Evolutionary conservation across 2,113 vertebrate genomes (phyloP).

Genomic region (Hippocampus comes): DNA sequence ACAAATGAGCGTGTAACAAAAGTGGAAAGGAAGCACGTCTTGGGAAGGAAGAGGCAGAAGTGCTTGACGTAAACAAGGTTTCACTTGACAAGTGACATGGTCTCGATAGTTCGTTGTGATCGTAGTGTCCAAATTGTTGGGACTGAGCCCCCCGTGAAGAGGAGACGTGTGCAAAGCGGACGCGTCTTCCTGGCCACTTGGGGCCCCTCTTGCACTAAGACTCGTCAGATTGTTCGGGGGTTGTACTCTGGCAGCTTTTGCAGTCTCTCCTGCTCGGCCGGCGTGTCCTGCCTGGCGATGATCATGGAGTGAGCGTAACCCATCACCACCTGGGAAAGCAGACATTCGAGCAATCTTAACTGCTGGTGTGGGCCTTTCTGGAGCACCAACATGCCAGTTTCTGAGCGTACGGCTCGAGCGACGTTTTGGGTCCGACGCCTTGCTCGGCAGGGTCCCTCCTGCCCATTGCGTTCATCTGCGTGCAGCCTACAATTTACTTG

Average conservation of each 20-base stretch:
- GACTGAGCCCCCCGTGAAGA: slow-evolving; percentile 40
- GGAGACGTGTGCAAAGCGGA: slow-evolving; percentile 35
- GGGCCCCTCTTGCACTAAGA: neutral
- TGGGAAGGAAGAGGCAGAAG: slow-evolving; percentile 40
- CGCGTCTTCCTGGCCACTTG: neutral
- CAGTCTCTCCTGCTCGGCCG: slow-evolving; percentile 83
- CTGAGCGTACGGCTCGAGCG: neutral
- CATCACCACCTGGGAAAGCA: slow-evolving; percentile 85
- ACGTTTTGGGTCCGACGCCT: neutral
- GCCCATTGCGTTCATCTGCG: neutral
- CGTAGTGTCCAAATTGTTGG: slow-evolving; percentile 39
- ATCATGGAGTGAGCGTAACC: slow-evolving; percentile 87
- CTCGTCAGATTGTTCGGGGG: slow-evolving; percentile 86
- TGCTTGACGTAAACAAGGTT: slow-evolving; percentile 48
- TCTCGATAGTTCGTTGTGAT: slow-evolving; percentile 16
- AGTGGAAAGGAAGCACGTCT: slow-evolving; percentile 50
- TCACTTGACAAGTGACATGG: slow-evolving; percentile 15
- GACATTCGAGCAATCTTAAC: neutral
- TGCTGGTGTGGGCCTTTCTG: neutral
- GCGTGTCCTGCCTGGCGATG: slow-evolving; percentile 85
- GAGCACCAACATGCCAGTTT: neutral
- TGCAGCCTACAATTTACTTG: neutral
- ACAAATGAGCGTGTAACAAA: slow-evolving; percentile 34
- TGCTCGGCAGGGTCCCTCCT: neutral
- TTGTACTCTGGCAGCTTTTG: slow-evolving; percentile 94